Evolutionary conservation across 2,797 vertebrate species (phyloP), one percentile per base, ranked within the genome.

Genomic region (Phrynocephalus guinanensis): DNA sequence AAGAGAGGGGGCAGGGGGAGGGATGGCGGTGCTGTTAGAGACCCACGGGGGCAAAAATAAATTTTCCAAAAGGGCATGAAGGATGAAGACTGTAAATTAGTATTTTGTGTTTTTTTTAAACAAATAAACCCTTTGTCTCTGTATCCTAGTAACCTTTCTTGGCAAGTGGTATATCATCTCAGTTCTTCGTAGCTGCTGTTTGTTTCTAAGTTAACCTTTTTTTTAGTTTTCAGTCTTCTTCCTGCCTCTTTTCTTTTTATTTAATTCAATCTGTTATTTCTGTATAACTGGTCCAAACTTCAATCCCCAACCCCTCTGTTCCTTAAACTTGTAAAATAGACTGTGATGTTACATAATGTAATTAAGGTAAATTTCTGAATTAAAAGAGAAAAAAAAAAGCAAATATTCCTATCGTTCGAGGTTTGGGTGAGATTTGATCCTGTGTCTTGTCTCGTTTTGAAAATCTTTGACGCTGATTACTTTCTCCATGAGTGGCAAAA

Each of bases 311-410:
- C n/a, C 22, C 16, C 18, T 92, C 95, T 91, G 92, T 92, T 91
- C 87, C 93, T 93, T 84, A 82, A 95, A 95, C 95, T 96, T 97
- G 96, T 97, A 97, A 97, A 96, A 97, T 97, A 97, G 96, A 96
- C 96, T 95, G 92, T 95, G 95, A 94, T 95, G 96, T 94, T 96
- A 95, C 93, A 67, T 95, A 93, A 96, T 96, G 94, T 96, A 97
- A 97, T 96, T 96, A 96, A 96, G 96, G 93, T 73, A 60, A 86
- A 87, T 95, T 95, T 95, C 95, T 92, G 93, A 96, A 97, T 96
- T 96, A 96, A 95, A 96, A 95, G 93, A 96, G 95, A 56, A 11
- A 56, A 11, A 13, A 56, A 16, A 63, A 16, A 15, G 67, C 66
- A 83, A 79, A 84, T 92, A 95, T 96, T 96, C 95, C 96, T 95